Conservation (phyloP, 2,888 invertebrate genomes). For the Drosophila mimica region DNA sequence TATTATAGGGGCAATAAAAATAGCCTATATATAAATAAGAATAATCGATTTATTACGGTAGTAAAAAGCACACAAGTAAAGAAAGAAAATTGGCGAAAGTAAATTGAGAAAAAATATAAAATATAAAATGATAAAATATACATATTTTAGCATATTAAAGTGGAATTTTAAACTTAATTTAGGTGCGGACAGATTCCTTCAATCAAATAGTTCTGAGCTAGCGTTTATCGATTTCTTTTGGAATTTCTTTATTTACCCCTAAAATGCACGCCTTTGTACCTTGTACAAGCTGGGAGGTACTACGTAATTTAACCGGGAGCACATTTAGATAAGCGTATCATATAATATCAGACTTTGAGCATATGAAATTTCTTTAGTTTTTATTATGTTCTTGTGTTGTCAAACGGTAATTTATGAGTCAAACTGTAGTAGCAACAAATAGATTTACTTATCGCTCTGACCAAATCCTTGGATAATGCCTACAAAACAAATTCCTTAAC, state of each 20-base stretch:
- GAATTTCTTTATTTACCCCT: background rate
- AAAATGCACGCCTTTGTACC: constrained; percentile 42
- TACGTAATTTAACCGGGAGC: constrained; percentile 55
- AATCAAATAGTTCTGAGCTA: background rate
- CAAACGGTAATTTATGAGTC: constrained; percentile 67
- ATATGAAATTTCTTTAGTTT: constrained; percentile 57
- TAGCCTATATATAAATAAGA: background rate
- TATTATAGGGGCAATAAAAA: background rate
- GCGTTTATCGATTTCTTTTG: background rate
- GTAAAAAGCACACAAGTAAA: background rate
- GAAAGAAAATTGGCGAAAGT: background rate
- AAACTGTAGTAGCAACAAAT: constrained; percentile 61
- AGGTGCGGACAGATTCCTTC: background rate
- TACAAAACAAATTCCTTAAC: constrained; percentile 9
- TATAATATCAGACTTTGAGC: constrained; percentile 78
- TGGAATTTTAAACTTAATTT: background rate
- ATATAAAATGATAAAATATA: no score
- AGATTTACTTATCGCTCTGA: constrained; percentile 60
- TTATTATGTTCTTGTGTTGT: constrained; percentile 64
- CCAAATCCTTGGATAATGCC: constrained; percentile 58
- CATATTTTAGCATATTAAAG: background rate
- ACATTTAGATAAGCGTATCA: constrained; percentile 65
- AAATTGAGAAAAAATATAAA: background rate
- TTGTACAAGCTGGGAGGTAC: constrained; percentile 3
- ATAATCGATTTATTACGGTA: background rate